A percentile compares a stretch with the other conserved stretches of the same genome.
Evolutionary conservation across 2,888 invertebrate genomes (phyloP).

Genomic region (Chaetoderma sp.): DNA sequence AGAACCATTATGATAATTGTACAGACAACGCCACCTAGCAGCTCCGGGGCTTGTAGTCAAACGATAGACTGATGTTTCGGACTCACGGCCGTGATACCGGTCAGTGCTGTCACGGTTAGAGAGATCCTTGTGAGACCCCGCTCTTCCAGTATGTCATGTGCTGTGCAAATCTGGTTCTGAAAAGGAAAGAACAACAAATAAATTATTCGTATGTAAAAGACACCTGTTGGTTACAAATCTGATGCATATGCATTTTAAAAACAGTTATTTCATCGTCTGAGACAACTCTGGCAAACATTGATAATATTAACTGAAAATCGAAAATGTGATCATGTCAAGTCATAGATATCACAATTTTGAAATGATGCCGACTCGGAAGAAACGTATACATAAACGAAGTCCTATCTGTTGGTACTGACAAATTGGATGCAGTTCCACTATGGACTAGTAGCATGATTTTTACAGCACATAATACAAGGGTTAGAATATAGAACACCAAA

Average conservation of each 20-base stretch:
- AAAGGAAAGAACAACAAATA: conserved; percentile 27
- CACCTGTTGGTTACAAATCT: neutral
- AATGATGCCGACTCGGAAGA: too few relatives aligned
- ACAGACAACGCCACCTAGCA: conserved; percentile 43
- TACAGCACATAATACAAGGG: too few relatives aligned
- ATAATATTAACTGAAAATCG: too few relatives aligned
- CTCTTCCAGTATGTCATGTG: conserved; percentile 92
- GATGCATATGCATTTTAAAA: neutral
- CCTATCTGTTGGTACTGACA: too few relatives aligned
- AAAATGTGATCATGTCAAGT: too few relatives aligned
- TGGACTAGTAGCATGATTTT: too few relatives aligned
- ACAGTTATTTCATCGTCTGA: neutral
- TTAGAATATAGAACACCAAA: too few relatives aligned
- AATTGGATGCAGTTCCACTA: too few relatives aligned
- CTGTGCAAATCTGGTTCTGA: conserved; percentile 90
- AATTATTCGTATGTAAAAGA: neutral
- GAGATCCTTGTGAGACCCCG: conserved; percentile 85
- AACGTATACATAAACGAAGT: too few relatives aligned
- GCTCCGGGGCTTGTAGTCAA: conserved; percentile 42
- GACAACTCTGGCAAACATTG: neutral
- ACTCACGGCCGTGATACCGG: conserved; percentile 68
- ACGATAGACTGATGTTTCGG: conserved; percentile 51
- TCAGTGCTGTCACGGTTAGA: conserved; percentile 86
- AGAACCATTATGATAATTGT: conserved; percentile 40
- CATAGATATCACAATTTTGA: too few relatives aligned